Base-by-base conservation (phyloP, 2,888 invertebrate species). In the Ochlodes sylvanus region DNA sequence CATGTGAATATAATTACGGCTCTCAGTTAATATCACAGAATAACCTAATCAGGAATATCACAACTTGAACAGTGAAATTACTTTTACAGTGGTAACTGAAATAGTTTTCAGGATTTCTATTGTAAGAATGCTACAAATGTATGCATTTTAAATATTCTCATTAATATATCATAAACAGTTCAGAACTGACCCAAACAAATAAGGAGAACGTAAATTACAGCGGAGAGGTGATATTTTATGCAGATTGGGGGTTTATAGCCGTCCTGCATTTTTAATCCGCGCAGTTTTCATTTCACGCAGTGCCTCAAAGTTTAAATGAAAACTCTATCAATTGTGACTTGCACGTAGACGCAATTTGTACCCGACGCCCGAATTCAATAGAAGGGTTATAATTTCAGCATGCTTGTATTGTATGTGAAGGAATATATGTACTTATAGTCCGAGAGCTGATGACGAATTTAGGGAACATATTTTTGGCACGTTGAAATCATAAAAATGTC, bases 141-240 rank as follows among this genome's bases (percentile, higher is more conserved):
- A 50, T 2, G 2, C 19, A 50, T 50, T 50, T 41, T 14, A 41
- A 9, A 42, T 42, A 42, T 42, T 27, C 21, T n/a, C 19, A 58
- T 42, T 58, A 58, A n/a, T 42, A 58, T 58, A 42, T 58, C 41
- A 21, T 57, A 57, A 57, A 19, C 19, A 58, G 50, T 14, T 42
- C 57, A 21, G n/a, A 27, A 41, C n/a, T 21, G 58, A 50, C 50
- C 58, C 58, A 27, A 21, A 57, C 57, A 57, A 41, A 58, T 15
- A 42, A 42, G 42, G 5, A 19, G 19, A 50, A n/a, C 42, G n/a
- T 21, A 42, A 58, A 58, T 58, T 42, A 58, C 58, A 42, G 19
- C 41, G 12, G 57, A 21, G 58, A n/a, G 42, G 54, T 54, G 41
- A 63, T 63, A 63, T 63, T 63, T 55, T 55, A 63, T 63, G 63